Base-by-base conservation (phyloP, 1,140 invertebrate genomes). In the Tyrophagus putrescentiae region DNA sequence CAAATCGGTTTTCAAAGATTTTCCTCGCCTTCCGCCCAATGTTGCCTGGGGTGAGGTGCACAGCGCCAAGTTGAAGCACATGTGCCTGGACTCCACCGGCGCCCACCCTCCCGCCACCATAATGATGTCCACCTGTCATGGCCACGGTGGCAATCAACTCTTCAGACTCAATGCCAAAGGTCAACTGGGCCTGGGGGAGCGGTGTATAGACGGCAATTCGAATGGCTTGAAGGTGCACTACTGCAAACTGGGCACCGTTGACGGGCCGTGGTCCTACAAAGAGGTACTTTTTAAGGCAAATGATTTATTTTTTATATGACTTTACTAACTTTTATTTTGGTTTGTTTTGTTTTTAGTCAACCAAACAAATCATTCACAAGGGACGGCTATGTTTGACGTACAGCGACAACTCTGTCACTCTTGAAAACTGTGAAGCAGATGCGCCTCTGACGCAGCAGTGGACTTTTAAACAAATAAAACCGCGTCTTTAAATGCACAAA, bases 21-120 rank as follows among this genome's bases (percentile, higher is more conserved):
- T 89, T 72, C 93, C 93, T 3, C 82, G 87, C 66, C 74, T 97
- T 39, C 94, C 95, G n/a, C 83, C 85, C 21, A 98, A 98, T 73
- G 72, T 91, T 52, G 82, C 87, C 66, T 97, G 90, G 89, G 92
- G 93, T 66, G 91, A 95, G 73, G 82, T 84, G 68, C 72, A 68
- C 62, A 34, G n/a, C 11, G 21, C 53, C 23, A 33, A 18, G 11
- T 27, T 36, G 9, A 16, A 56, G 5, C 13, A 48, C 13, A 53
- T 41, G 48, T 97, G 92, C 70, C 74, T 95, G 61, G 92, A 96
- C 69, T 91, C 90, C 1, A 84, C 90, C 83, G 86, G 87, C 1
- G 79, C 84, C 65, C 77, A 80, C 18, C 84, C 88, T 27, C 88
- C 88, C 0, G 83, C 83, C 59, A 79, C 84, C 54, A 84, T 92